Percentiles rank a stretch among this genome's conserved stretches.
Conservation (phyloP, 1,140 invertebrate species). For the Diorhabda carinulata region DNA sequence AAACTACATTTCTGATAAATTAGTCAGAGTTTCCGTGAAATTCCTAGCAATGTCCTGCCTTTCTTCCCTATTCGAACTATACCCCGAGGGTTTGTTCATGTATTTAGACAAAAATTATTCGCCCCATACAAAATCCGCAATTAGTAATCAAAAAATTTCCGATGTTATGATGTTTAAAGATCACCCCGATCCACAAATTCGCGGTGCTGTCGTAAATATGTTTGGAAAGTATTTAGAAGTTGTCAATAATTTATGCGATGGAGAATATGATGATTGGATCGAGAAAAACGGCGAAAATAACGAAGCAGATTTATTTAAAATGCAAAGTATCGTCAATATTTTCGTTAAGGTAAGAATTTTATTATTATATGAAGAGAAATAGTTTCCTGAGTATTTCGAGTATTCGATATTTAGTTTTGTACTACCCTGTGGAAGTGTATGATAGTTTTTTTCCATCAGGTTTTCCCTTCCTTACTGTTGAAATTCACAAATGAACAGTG, state of each 20-base stretch:
- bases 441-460: too few species aligned
- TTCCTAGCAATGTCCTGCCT: conserved; percentile 74
- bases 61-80: conserved; percentile 62
- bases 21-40: conserved; percentile 79
- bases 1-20: conserved; percentile 60
- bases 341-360: conserved; percentile 24
- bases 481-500: too few species aligned
- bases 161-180: conserved; percentile 67
- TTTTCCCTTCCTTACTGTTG: too few species aligned
- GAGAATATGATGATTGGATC: conserved; percentile 54
- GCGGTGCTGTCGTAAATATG: conserved; percentile 66
- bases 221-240: conserved; percentile 65
- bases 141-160: conserved; percentile 56
- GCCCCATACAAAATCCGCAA: conserved; percentile 16
- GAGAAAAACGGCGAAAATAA: conserved; percentile 40
- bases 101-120: conserved; percentile 55
- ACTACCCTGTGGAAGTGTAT: too few species aligned
- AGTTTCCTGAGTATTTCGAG: background rate
- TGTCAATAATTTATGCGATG: conserved; percentile 57
- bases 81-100: conserved; percentile 65
- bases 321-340: conserved; percentile 26
- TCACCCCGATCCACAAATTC: conserved; percentile 78
- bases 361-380: background rate
- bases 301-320: conserved; percentile 12
- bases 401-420: too few species aligned